phyloP scores from a whole-genome alignment of 1,140 invertebrate species.

The Monochamus saltuarius region DNA sequence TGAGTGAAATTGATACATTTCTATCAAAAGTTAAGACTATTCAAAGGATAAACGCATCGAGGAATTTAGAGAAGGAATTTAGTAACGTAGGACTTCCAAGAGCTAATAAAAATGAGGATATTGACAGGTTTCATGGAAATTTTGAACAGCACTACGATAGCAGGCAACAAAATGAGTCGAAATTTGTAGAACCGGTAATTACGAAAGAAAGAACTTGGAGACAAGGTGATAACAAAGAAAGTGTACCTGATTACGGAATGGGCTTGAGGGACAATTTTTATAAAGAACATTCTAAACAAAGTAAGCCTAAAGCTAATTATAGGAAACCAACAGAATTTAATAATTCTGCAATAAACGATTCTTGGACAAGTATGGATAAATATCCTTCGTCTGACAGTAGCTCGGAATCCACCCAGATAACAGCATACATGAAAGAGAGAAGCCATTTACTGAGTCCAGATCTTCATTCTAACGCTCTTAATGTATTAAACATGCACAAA shows the following conservation, averaged over 20 bases:
- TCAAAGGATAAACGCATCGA: constrained; percentile 41
- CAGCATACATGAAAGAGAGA: constrained; percentile 29
- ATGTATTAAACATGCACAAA: constrained; percentile 32
- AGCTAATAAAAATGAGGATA: background rate
- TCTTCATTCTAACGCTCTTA: constrained; percentile 30
- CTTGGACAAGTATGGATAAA: constrained; percentile 24
- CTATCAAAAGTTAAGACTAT: constrained; percentile 57
- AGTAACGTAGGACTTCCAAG: background rate
- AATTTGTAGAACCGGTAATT: background rate
- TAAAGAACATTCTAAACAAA: constrained; percentile 15
- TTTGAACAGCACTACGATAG: too few species aligned
- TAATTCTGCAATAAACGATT: constrained; percentile 1
- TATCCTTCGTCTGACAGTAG: constrained; percentile 31
- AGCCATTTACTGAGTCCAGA: constrained; percentile 24
- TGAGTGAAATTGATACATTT: constrained; percentile 59
- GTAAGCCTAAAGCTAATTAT: background rate
- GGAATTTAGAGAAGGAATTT: constrained; percentile 37
- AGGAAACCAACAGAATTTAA: too few species aligned
- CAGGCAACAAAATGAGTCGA: background rate
- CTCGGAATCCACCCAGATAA: constrained; percentile 41
- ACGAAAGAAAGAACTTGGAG: constrained; percentile 40
- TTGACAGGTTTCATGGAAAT: too few species aligned
- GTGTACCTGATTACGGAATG: constrained; percentile 48
- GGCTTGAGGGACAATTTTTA: constrained; percentile 19
- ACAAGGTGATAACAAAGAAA: constrained; percentile 44